Conservation (phyloP, 1,140 invertebrate genomes). For the Drosophila simulans region DNA sequence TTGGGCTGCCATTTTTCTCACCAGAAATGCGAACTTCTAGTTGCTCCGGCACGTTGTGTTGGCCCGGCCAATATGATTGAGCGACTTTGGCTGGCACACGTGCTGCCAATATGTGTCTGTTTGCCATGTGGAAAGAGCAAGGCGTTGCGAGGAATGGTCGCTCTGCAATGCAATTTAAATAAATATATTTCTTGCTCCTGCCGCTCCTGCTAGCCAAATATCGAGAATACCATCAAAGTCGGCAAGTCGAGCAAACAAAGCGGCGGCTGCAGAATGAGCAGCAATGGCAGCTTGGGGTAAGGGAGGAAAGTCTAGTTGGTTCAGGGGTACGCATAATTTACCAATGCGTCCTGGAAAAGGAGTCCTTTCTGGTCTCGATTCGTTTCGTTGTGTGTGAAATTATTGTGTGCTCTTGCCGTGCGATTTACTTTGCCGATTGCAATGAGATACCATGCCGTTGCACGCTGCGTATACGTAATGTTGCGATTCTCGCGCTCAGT, state of each 20-base stretch:
- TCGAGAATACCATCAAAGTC: constrained; percentile 52
- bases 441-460: constrained; percentile 55
- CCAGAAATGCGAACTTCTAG: constrained; percentile 25
- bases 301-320: constrained; percentile 17
- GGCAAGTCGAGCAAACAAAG: constrained; percentile 69
- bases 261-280: constrained; percentile 18
- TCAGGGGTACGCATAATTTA: constrained; percentile 69
- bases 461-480: constrained; percentile 72
- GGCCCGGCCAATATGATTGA: constrained; percentile 72
- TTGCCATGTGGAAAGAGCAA: constrained; percentile 54
- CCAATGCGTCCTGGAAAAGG: constrained; percentile 31
- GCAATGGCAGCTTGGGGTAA: neutral
- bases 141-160: constrained; percentile 46
- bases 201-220: constrained; percentile 39
- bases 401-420: constrained; percentile 67
- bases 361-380: constrained; percentile 14
- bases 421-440: constrained; percentile 74
- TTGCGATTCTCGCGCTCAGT: constrained; percentile 52
- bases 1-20: constrained; percentile 54
- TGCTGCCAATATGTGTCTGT: constrained; percentile 64
- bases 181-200: constrained; percentile 66
- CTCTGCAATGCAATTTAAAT: constrained; percentile 71
- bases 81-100: constrained; percentile 49
- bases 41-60: constrained; percentile 27
- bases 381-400: constrained; percentile 47